A percentile compares a stretch with the other conserved stretches of the same genome.
These are phyloP conservation scores for Platichthys flesus DNA, from an alignment of 2,113 vertebrate species.

Conservation along the genomic window DNA sequence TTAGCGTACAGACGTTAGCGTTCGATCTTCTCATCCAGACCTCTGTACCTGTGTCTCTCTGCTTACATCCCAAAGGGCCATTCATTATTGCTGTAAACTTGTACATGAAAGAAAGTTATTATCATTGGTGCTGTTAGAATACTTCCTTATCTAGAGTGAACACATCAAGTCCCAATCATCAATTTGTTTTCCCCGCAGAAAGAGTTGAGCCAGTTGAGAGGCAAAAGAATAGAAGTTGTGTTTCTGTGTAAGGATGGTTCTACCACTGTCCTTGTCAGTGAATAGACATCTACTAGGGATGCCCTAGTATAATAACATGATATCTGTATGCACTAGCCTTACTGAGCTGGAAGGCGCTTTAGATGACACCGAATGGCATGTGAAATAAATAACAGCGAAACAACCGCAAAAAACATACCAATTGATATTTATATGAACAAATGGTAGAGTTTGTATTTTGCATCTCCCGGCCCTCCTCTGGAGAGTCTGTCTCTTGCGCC, in stretches of 20 bases:
- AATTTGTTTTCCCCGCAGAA: neutral
- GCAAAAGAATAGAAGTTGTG: slow-evolving; percentile 14
- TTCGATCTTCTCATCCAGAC: neutral
- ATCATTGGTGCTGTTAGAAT: neutral
- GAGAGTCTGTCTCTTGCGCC: slow-evolving; percentile 14
- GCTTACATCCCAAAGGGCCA: slow-evolving; percentile 24
- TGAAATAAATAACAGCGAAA: slow-evolving; percentile 75
- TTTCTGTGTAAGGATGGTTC: slow-evolving; percentile 25
- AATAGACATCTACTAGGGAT: slow-evolving; percentile 17
- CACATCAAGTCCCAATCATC: neutral
- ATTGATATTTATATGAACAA: slow-evolving; percentile 62
- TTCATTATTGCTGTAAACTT: slow-evolving; percentile 50
- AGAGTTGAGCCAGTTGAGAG: slow-evolving; percentile 28
- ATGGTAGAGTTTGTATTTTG: slow-evolving; percentile 46
- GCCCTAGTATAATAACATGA: slow-evolving; percentile 25
- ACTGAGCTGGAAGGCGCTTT: slow-evolving; percentile 64
- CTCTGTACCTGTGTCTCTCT: neutral
- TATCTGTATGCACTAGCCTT: slow-evolving; percentile 37
- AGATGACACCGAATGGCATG: slow-evolving; percentile 48
- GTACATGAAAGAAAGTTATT: neutral
- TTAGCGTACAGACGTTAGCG: neutral
- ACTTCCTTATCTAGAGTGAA: neutral
- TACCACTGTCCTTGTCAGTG: slow-evolving; percentile 21
- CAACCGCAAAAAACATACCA: slow-evolving; percentile 47
- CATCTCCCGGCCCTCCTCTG: slow-evolving; percentile 23